These are phyloP conservation scores for Pandemis cinnamomeana DNA, from an alignment of 2,888 invertebrate genomes.

Conservation along the genomic window DNA sequence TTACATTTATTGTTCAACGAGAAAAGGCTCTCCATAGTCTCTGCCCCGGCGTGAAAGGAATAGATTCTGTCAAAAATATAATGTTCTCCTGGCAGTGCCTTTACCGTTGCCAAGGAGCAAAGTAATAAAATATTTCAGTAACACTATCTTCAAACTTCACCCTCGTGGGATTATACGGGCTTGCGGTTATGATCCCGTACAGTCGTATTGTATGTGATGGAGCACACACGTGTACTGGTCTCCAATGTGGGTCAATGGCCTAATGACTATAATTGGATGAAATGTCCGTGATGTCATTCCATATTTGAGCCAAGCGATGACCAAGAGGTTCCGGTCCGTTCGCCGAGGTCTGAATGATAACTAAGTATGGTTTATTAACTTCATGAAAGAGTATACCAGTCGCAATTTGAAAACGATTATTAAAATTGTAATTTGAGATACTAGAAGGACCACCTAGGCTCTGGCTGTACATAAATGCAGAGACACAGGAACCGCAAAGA, in stretches of 20 bases:
- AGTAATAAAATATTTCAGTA: conserved; percentile 38
- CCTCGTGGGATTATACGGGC: conserved; percentile 38
- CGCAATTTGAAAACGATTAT: conserved; percentile 10
- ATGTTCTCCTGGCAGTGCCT: conserved; percentile 3
- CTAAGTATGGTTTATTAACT: conserved; percentile 28
- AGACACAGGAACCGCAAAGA: not conserved
- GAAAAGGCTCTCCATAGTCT: not conserved
- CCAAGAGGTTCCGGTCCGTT: conserved; percentile 55
- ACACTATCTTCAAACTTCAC: conserved; percentile 39
- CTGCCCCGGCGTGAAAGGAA: not conserved
- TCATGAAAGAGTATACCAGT: conserved; percentile 23
- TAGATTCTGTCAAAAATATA: not conserved
- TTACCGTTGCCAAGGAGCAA: conserved; percentile 33
- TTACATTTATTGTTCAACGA: not conserved
- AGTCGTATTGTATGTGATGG: conserved; percentile 6
- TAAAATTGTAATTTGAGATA: not conserved
- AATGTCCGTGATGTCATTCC: conserved; percentile 51
- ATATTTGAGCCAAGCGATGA: conserved; percentile 45
- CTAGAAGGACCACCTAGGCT: not conserved
- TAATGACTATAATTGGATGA: conserved; percentile 58
- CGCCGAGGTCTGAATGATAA: conserved; percentile 29
- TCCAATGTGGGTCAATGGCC: conserved; percentile 61
- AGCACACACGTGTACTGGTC: conserved; percentile 47
- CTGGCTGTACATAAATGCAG: not conserved
- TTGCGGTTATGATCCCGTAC: conserved; percentile 38